Percentiles rank a stretch among this genome's conserved stretches.
Evolutionary conservation across 2,888 invertebrate species (phyloP).

Genomic region (Chironomus riparius): DNA sequence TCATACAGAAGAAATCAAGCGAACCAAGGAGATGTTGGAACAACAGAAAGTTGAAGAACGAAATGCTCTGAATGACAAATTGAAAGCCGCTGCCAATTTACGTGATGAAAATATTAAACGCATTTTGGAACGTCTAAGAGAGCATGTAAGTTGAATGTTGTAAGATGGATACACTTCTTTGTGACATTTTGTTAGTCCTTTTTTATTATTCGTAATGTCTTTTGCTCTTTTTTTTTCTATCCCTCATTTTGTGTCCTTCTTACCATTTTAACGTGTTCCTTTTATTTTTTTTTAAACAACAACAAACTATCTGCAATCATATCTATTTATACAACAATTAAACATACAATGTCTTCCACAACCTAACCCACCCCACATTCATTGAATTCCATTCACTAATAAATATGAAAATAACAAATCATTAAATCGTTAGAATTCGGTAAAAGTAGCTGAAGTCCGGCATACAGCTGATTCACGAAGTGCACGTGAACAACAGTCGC

Average conservation of each 20-base stretch:
- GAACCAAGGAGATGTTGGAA: constrained; percentile 66
- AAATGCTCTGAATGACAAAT: constrained; percentile 77
- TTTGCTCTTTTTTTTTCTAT: neutral
- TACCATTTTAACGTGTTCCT: constrained; percentile 20
- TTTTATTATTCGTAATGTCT: constrained; percentile 29
- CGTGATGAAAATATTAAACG: constrained; percentile 86
- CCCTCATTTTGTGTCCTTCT: constrained; percentile 28
- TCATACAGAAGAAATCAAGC: constrained; percentile 48
- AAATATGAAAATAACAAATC: neutral
- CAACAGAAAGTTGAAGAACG: constrained; percentile 79
- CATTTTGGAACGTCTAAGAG: constrained; percentile 82
- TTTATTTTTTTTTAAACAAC: neutral
- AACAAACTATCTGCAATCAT: no score
- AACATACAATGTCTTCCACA: no score
- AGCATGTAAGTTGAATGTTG: constrained; percentile 62
- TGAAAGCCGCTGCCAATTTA: constrained; percentile 78
- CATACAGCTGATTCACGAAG: constrained; percentile 53
- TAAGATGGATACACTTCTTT: constrained; percentile 10
- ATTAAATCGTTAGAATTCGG: constrained; percentile 46
- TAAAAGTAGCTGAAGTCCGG: constrained; percentile 60
- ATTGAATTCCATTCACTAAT: no score
- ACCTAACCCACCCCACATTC: no score
- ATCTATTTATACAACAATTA: no score
- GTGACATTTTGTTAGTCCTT: neutral
- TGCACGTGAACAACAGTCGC: constrained; percentile 57